Evolutionary conservation across 2,888 invertebrate species (phyloP).

Genomic region (Sarcophaga rosellei): DNA sequence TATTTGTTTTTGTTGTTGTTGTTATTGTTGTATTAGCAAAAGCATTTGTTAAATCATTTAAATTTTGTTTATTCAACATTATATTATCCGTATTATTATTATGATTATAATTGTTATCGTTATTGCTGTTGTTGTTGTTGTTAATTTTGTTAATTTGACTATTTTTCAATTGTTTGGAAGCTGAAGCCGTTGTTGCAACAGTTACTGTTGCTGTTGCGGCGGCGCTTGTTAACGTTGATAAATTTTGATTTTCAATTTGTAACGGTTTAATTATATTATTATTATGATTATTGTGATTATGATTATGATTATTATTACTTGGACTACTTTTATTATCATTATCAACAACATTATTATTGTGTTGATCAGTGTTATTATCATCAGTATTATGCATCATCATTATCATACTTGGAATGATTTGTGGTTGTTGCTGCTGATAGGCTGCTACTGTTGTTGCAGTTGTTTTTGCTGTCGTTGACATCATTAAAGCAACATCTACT

Average conservation of each 20-base stretch:
- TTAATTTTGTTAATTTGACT: conserved; percentile 63
- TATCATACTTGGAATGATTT: conserved; percentile 67
- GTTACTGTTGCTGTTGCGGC: conserved; percentile 39
- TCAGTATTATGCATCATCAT: neutral
- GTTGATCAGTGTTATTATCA: conserved; percentile 21
- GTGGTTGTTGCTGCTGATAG: conserved; percentile 52
- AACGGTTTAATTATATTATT: conserved; percentile 15
- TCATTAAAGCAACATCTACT: conserved; percentile 76
- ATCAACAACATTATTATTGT: conserved; percentile 65
- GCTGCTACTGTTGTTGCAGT: conserved; percentile 68
- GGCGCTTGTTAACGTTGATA: conserved; percentile 67
- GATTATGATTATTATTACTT: conserved; percentile 69
- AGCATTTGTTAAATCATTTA: conserved; percentile 69
- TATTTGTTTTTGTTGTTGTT: conserved; percentile 66
- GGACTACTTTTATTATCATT: neutral
- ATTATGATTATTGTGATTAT: conserved; percentile 53
- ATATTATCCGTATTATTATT: conserved; percentile 56
- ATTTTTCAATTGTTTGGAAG: conserved; percentile 63
- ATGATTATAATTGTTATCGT: conserved; percentile 58
- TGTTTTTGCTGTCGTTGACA: conserved; percentile 68
- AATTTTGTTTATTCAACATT: conserved; percentile 61
- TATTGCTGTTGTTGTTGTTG: conserved; percentile 69
- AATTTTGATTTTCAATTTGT: conserved; percentile 8
- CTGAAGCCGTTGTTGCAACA: conserved; percentile 14
- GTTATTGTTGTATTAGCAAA: conserved; percentile 69